phyloP scores from a whole-genome alignment of 2,888 invertebrate genomes.

The Hydrotaea cyrtoneurina region DNA sequence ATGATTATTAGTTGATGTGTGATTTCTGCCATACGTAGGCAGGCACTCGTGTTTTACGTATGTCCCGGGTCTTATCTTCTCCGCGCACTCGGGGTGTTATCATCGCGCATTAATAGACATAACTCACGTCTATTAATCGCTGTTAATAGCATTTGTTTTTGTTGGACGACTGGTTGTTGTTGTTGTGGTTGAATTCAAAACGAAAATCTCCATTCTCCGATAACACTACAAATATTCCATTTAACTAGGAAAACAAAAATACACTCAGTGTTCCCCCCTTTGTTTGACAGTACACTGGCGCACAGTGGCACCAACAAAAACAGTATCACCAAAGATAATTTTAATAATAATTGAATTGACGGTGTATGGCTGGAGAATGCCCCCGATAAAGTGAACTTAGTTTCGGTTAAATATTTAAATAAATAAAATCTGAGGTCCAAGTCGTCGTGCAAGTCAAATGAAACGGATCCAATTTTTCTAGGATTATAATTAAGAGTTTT shows the following conservation, averaged over 20 bases:
- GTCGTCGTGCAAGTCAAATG: too few species aligned
- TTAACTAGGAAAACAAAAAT: neutral
- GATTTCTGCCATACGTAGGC: neutral
- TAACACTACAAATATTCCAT: neutral
- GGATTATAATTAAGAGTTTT: too few species aligned
- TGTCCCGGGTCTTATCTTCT: neutral
- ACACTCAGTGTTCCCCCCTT: too few species aligned
- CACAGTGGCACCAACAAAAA: too few species aligned
- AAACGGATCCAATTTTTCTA: too few species aligned
- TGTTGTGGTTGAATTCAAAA: conserved; percentile 2
- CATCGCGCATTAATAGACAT: conserved; percentile 74
- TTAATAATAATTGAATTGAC: too few species aligned
- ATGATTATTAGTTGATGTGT: neutral
- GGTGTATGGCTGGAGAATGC: too few species aligned
- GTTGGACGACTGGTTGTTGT: neutral
- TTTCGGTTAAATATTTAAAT: too few species aligned
- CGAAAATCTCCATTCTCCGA: conserved; percentile 1
- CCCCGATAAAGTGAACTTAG: too few species aligned
- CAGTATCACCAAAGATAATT: too few species aligned
- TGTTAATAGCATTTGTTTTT: conserved; percentile 74
- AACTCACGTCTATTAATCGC: conserved; percentile 74
- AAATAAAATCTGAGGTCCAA: too few species aligned
- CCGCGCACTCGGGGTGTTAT: conserved; percentile 17
- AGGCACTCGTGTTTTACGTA: neutral
- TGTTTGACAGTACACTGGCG: too few species aligned